Evolutionary conservation across 2,113 vertebrate species (phyloP).

Genomic region (Plectropomus leopardus): DNA sequence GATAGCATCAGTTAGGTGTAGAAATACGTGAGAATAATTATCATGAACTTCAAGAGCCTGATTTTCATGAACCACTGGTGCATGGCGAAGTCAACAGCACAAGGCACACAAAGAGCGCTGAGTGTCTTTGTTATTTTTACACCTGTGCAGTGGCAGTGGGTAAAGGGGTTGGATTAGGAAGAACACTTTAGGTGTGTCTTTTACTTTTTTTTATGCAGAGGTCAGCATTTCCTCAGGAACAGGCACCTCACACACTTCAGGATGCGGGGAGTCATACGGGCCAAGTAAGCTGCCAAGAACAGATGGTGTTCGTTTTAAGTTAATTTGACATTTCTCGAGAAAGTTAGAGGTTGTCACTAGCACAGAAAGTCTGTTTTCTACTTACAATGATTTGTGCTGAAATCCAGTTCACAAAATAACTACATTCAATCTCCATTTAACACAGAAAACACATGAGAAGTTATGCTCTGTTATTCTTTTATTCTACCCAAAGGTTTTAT

Average conservation of each 20-base stretch:
- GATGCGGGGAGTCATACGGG: slow-evolving; percentile 37
- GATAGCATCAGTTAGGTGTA: slow-evolving; percentile 36
- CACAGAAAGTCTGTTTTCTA: background rate
- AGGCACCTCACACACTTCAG: slow-evolving; percentile 41
- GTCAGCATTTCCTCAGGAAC: slow-evolving; percentile 29
- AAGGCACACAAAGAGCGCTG: slow-evolving; percentile 19
- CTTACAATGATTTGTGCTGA: slow-evolving; percentile 18
- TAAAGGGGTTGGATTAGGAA: slow-evolving; percentile 2
- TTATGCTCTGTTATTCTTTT: slow-evolving; percentile 24
- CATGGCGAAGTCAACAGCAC: slow-evolving; percentile 31
- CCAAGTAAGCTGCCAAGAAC: slow-evolving; percentile 54
- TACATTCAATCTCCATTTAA: background rate
- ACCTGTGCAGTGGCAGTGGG: slow-evolving; percentile 5
- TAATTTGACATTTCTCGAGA: slow-evolving; percentile 45
- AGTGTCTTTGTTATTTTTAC: slow-evolving; percentile 9
- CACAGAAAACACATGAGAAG: background rate
- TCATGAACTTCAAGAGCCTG: slow-evolving; percentile 37
- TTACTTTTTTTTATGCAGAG: slow-evolving; percentile 26
- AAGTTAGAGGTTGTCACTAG: background rate
- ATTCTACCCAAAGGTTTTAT: background rate
- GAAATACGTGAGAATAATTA: slow-evolving; percentile 38
- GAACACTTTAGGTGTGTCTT: background rate
- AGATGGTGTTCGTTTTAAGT: slow-evolving; percentile 53
- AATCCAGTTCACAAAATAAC: slow-evolving; percentile 30
- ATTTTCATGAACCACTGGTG: slow-evolving; percentile 45